These are phyloP conservation scores for Coccyzus lansbergi DNA, from an alignment of 2,797 vertebrate genomes.

Conservation along the genomic window DNA sequence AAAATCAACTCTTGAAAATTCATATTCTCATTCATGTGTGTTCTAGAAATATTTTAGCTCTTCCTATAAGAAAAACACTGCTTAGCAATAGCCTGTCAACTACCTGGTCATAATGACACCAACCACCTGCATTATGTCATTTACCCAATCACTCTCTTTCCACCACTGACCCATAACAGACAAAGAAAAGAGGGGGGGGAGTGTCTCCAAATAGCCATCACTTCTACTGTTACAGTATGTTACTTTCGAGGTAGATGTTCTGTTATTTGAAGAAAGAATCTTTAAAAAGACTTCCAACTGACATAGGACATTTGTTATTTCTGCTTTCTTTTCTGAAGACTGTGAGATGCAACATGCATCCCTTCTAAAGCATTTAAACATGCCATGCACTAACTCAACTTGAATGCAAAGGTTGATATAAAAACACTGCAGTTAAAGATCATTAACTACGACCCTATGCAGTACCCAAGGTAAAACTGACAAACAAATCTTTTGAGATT, in stretches of 20 bases:
- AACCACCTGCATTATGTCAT: background rate
- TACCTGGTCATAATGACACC: background rate
- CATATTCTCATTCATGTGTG: background rate
- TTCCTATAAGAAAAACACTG: background rate
- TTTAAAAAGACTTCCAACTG: background rate
- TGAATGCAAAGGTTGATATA: background rate
- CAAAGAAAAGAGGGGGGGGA: background rate
- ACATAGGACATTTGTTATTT: background rate
- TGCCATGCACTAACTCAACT: background rate
- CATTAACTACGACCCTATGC: background rate
- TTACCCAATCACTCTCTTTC: accelerated
- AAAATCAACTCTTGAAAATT: background rate
- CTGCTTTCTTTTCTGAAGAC: background rate
- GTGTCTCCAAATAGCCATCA: background rate
- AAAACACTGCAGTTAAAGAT: background rate
- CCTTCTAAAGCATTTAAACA: background rate
- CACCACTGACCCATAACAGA: background rate
- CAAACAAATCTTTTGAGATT: background rate
- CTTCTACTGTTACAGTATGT: background rate
- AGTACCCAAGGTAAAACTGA: background rate
- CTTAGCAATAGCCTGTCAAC: background rate
- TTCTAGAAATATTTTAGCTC: background rate
- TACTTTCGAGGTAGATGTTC: background rate
- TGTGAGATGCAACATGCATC: background rate
- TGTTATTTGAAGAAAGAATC: background rate